phyloP scores from a whole-genome alignment of 2,113 vertebrate species.

The Indri indri region DNA sequence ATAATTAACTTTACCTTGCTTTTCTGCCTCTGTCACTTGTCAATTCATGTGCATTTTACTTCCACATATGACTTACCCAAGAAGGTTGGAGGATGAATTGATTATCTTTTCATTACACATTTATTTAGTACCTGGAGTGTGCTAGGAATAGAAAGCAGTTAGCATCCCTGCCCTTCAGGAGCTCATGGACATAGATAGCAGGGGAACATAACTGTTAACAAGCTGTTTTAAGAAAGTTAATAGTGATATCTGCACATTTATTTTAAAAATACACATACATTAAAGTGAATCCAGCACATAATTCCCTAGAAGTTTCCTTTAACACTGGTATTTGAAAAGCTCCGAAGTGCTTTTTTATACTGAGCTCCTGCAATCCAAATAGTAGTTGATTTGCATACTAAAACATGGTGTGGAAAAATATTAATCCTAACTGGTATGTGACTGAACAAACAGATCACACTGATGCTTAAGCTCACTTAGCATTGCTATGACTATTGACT shows the following conservation, averaged over 20 bases:
- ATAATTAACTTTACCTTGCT: neutral
- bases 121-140: neutral
- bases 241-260: neutral
- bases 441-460: neutral
- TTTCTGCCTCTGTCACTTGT: slow-evolving; percentile 28
- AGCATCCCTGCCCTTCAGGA: neutral
- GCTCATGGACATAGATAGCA: neutral
- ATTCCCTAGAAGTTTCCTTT: neutral
- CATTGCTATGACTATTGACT: neutral
- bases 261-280: neutral
- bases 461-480: neutral
- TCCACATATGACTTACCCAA: neutral
- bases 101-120: neutral
- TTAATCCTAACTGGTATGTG: neutral
- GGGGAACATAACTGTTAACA: neutral
- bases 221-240: neutral
- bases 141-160: neutral
- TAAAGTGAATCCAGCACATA: neutral
- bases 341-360: slow-evolving; percentile 8
- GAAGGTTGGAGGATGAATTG: neutral
- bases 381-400: neutral
- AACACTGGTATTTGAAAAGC: slow-evolving; percentile 7
- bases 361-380: neutral
- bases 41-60: neutral
- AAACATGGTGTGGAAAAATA: neutral